Base-by-base conservation (phyloP, 2,113 vertebrate genomes). In the Petrocephalus zakoni region DNA sequence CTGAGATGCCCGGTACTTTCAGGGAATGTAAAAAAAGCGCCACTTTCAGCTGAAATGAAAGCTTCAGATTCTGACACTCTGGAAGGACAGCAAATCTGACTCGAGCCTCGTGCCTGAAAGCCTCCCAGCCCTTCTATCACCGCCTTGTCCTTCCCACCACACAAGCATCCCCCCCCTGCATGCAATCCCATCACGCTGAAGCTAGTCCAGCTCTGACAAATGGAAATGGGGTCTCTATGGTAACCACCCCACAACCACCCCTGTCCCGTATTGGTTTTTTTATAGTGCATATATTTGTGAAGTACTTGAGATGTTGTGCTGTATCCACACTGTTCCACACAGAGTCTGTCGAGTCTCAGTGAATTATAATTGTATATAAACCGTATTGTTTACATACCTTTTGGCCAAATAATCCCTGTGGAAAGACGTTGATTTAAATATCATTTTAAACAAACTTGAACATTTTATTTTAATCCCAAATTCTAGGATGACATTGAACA, bases 381-480 rank as follows among this genome's bases (percentile, higher is more conserved):
- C n/a, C n/a, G n/a, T n/a, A n/a, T n/a, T n/a, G n/a, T n/a, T 46
- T 58, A 90, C 95, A 91, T 91, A 97, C 96, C 92, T 96, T 96
- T 88, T 91, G 92, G 94, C 96, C 96, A 0, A 94, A 93, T 58
- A 93, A 89, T 53, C 96, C 96, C 96, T 97, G 90, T 75, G 89
- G 56, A 92, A 85, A 89, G n/a, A 92, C 91, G 49, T 49, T 42
- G 10, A 5, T 82, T 49, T 49, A n/a, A 83, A 47, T 83, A 83
- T 2, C 21, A 83, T 83, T n/a, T 83, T 46, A 47, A 22, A 83
- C 19, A 47, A 82, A 46, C 2, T 9, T 49, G 46, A 25, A 83
- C 10, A 83, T 25, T 83, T 49, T 47, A 83, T n/a, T 83, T 83
- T 83, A 83, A 83, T n/a, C 19, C 37, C 81, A 83, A 83, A 49